Evolutionary conservation across 2,797 vertebrate genomes (phyloP).

Genomic region (Cygnus olor): DNA sequence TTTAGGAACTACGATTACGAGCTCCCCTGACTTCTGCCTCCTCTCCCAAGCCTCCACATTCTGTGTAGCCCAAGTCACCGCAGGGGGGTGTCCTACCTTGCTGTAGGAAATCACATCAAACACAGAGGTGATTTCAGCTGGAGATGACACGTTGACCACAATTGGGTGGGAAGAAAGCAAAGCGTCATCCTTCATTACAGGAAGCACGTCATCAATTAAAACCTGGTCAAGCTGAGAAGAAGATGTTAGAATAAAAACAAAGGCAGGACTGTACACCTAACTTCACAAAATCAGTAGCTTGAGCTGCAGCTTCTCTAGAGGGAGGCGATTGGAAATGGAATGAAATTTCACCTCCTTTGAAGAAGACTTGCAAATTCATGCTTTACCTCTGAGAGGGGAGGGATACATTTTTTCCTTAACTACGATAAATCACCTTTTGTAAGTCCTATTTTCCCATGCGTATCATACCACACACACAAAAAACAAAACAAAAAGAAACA

Average conservation of each 20-base stretch:
- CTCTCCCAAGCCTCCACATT: not conserved
- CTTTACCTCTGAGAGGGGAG: not conserved
- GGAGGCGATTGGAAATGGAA: not conserved
- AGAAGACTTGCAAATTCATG: not conserved
- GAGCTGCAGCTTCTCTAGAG: not conserved
- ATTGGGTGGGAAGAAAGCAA: constrained; percentile 93
- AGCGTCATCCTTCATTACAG: constrained; percentile 92
- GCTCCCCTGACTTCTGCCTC: not conserved
- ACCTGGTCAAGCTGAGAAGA: constrained; percentile 89
- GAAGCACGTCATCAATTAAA: constrained; percentile 89
- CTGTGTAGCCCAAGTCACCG: not conserved
- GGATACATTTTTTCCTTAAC: not conserved
- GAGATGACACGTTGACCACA: constrained; percentile 87
- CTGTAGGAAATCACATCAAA: constrained; percentile 97
- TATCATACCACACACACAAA: not conserved
- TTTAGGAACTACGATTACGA: not conserved
- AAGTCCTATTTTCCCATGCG: not conserved
- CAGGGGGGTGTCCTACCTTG: constrained; percentile 81
- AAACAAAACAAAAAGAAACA: rapidly evolving
- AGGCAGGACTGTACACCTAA: not conserved
- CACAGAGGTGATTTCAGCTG: constrained; percentile 95
- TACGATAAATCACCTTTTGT: not conserved
- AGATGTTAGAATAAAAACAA: not conserved
- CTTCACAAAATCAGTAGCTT: not conserved
- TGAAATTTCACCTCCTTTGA: not conserved